Conservation (phyloP, 2,113 vertebrate genomes). For the Myotis yumanensis region DNA sequence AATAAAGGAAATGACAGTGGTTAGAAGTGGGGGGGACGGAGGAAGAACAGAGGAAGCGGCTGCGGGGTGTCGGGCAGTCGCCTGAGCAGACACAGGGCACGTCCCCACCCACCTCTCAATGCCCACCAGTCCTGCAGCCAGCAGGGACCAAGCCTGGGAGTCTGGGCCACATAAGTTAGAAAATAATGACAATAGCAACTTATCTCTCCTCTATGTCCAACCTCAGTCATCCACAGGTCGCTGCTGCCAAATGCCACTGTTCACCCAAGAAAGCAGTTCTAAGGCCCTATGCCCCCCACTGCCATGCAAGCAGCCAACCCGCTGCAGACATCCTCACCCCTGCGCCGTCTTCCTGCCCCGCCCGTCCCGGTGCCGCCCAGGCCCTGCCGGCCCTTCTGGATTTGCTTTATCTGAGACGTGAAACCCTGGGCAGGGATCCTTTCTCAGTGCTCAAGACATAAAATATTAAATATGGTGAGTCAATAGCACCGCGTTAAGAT, state of each 20-base stretch:
- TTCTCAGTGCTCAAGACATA: background rate
- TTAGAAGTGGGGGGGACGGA: background rate
- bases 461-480: conserved; percentile 21
- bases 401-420: conserved; percentile 12
- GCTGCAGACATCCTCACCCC: background rate
- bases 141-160: background rate
- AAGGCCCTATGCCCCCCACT: background rate
- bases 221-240: background rate
- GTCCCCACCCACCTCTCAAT: no score
- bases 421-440: background rate
- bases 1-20: background rate
- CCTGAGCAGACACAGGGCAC: no score
- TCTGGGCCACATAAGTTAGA: background rate
- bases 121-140: no score
- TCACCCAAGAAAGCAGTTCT: background rate
- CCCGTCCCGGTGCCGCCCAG: background rate
- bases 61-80: background rate
- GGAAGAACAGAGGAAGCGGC: background rate
- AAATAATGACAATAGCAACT: background rate
- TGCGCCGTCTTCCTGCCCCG: background rate
- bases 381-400: background rate
- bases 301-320: background rate
- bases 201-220: background rate
- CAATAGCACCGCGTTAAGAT: background rate
- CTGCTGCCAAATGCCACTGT: background rate